phyloP scores from a whole-genome alignment of 2,888 invertebrate genomes.

The Ophion ellenae region DNA sequence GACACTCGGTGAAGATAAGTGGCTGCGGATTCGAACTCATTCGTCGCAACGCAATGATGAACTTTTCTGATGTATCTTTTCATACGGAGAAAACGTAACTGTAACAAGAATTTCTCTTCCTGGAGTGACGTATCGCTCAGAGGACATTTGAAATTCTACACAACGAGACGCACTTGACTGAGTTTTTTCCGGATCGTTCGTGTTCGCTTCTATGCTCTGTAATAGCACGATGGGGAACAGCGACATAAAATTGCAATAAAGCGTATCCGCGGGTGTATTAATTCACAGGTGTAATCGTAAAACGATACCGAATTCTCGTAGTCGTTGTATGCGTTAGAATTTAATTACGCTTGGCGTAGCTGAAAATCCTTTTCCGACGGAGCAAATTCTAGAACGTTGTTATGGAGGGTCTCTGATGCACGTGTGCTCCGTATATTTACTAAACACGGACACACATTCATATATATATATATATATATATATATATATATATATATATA shows the following conservation, averaged over 20 bases:
- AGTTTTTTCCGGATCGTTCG: too few relatives aligned
- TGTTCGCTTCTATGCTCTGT: too few relatives aligned
- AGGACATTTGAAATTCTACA: too few relatives aligned
- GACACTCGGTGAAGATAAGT: too few relatives aligned
- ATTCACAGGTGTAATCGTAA: conserved; percentile 39
- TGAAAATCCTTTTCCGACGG: conserved; percentile 18
- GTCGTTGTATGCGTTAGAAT: conserved; percentile 11
- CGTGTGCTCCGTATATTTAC: not conserved
- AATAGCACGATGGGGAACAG: not conserved
- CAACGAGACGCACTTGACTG: too few relatives aligned
- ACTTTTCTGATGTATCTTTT: too few relatives aligned
- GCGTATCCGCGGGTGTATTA: conserved; percentile 19
- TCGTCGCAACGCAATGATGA: too few relatives aligned
- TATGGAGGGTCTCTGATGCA: not conserved
- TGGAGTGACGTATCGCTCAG: too few relatives aligned
- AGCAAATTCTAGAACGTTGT: conserved; percentile 7
- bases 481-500: too few relatives aligned
- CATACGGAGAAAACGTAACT: too few relatives aligned
- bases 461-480: not conserved
- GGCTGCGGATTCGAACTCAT: too few relatives aligned
- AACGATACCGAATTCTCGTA: conserved; percentile 9
- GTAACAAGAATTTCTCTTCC: too few relatives aligned
- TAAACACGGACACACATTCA: not conserved
- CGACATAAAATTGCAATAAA: conserved; percentile 2
- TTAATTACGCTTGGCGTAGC: conserved; percentile 20